Conservation (phyloP, 1,140 invertebrate genomes). For the Patella vulgata region DNA sequence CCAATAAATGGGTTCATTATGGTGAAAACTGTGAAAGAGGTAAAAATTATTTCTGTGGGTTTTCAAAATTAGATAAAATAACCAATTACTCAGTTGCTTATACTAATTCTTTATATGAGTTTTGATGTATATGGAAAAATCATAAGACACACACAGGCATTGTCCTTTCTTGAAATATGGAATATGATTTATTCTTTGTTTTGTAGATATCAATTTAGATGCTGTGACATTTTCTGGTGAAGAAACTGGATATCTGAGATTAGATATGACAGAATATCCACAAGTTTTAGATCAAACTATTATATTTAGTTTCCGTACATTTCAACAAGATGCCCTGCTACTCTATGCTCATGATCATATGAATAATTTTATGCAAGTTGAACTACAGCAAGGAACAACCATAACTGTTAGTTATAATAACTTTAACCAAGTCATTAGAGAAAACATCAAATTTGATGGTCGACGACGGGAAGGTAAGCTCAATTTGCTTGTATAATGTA, state of each 20-base stretch:
- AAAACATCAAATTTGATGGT: constrained; percentile 25
- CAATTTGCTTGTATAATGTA: neutral
- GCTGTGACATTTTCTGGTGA: constrained; percentile 87
- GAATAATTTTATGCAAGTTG: constrained; percentile 93
- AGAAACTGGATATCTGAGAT: constrained; percentile 70
- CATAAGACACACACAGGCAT: no score
- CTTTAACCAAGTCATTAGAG: constrained; percentile 40
- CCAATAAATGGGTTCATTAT: constrained; percentile 89
- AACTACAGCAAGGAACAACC: constrained; percentile 77
- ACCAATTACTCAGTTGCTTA: no score
- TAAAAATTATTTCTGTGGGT: constrained; percentile 71
- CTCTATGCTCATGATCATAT: constrained; percentile 92
- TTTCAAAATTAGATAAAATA: no score
- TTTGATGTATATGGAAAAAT: no score
- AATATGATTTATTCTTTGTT: constrained; percentile 22
- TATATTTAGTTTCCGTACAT: constrained; percentile 87
- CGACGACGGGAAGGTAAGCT: neutral
- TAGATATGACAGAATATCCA: constrained; percentile 79
- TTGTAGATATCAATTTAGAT: constrained; percentile 88
- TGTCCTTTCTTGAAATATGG: neutral
- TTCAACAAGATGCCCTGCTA: constrained; percentile 78
- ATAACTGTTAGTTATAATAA: constrained; percentile 47
- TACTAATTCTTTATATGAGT: no score
- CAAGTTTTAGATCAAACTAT: constrained; percentile 82
- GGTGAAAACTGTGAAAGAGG: constrained; percentile 90